Evolutionary conservation across 2,888 invertebrate genomes (phyloP).

Genomic region (Penaeus monodon): DNA sequence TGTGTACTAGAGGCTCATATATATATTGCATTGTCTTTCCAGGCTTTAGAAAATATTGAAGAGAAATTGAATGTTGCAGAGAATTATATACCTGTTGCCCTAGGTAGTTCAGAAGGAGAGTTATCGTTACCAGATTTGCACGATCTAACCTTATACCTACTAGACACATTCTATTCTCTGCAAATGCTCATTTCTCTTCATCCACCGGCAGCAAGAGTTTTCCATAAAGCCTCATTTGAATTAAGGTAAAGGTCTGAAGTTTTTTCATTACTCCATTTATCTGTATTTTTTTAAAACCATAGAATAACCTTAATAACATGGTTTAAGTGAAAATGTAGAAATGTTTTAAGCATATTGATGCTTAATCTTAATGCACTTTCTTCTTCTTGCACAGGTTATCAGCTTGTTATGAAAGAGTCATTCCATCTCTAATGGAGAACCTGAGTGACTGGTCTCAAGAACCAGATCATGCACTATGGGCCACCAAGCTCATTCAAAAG

Average conservation of each 20-base stretch:
- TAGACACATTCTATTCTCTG: slow-evolving; percentile 70
- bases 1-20: neutral
- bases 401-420: slow-evolving; percentile 81
- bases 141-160: slow-evolving; percentile 67
- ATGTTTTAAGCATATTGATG: no score
- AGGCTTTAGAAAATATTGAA: slow-evolving; percentile 63
- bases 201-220: slow-evolving; percentile 68
- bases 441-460: slow-evolving; percentile 17
- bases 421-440: slow-evolving; percentile 74
- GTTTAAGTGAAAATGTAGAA: no score
- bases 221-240: slow-evolving; percentile 67
- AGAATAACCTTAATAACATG: no score
- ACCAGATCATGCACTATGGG: slow-evolving; percentile 19
- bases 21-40: neutral
- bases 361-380: slow-evolving; percentile 15
- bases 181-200: slow-evolving; percentile 69
- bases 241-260: slow-evolving; percentile 37
- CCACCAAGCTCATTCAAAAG: slow-evolving; percentile 26
- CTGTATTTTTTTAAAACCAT: no score
- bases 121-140: slow-evolving; percentile 41
- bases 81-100: slow-evolving; percentile 31
- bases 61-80: slow-evolving; percentile 57
- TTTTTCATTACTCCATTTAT: neutral
- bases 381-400: slow-evolving; percentile 76
- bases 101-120: neutral